Base-by-base conservation (phyloP, 2,888 invertebrate genomes). In the Pristionchus mayeri region DNA sequence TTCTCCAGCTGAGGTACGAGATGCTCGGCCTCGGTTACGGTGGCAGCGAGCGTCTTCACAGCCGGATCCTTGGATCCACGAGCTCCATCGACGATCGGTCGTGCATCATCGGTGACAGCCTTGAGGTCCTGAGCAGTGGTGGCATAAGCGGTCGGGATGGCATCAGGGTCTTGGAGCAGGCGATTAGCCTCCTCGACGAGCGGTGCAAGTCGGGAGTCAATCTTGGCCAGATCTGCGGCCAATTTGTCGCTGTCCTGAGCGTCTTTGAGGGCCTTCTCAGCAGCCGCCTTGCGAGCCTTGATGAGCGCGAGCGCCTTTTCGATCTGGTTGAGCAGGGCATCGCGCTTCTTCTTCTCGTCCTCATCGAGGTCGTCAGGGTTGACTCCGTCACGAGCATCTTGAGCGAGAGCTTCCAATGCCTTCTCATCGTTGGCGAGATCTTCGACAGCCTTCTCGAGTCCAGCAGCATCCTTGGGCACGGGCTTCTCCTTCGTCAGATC, bases 1-100 rank as follows among this genome's bases (percentile, higher is more conserved):
- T 88, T 86, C 40, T 87, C 87, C 44, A 90, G 89, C 54, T 85
- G 86, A 30, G 87, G 87, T 48, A 85, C 85, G 37, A 87, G 84
- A 52, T 82, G 80, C 63, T 87, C 85, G 63, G 88, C 89, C 13
- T 86, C 81, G 40, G 37, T 85, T 52, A 89, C 76, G n/a, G 87
- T 86, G 67, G 84, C 83, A 67, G 86, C 63, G 60, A 89, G 86
- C 40, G 85, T 34, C 75, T 84, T 76, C n/a, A 87, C 86, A 30
- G 82, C 85, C 21, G 80, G 80, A 60, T 88, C 88, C 67, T 71
- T 48, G 24, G 76, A 27, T 30, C 27, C 7, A 76, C 86, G 86
- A 37, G 85, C 85, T 37, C 52, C 78, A 48, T 86, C 82, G 24
- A 86, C 37, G 52, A 85, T 52, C 7, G 24, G 48, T 54, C 24